These are phyloP conservation scores for Thermophis baileyi DNA, from an alignment of 2,113 vertebrate genomes.

Conservation along the genomic window DNA sequence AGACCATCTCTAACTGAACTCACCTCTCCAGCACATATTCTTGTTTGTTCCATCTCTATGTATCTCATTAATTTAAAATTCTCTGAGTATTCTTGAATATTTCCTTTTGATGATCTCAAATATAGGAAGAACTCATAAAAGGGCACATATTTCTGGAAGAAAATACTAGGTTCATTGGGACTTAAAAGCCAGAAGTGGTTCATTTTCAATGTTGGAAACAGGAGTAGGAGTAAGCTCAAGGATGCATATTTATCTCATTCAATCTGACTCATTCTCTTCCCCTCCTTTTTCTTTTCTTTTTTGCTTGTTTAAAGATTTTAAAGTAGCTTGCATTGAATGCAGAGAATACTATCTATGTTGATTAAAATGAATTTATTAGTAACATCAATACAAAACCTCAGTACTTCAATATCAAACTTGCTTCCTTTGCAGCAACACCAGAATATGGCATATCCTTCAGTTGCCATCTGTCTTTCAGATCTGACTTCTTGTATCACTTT, in stretches of 20 bases:
- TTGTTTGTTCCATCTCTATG: not conserved
- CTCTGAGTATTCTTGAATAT: not conserved
- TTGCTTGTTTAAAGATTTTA: not conserved
- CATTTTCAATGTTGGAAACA: not conserved
- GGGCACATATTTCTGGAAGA: not conserved
- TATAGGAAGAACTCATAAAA: not conserved
- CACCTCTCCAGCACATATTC: not conserved
- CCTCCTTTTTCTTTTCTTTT: not conserved
- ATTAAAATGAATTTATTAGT: not conserved
- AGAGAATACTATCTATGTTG: not conserved
- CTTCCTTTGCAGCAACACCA: not conserved
- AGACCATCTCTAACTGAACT: not conserved
- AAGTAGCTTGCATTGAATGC: not conserved
- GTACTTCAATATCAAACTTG: not conserved
- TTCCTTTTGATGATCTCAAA: not conserved
- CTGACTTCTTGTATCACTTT: not conserved
- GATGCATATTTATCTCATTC: not conserved
- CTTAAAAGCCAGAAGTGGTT: not conserved
- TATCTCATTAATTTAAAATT: not conserved
- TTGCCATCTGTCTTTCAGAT: not conserved
- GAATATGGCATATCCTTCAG: not conserved
- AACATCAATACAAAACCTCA: not conserved
- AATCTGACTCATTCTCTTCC: not conserved
- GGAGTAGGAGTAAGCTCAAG: not conserved
- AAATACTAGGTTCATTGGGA: not conserved